Evolutionary conservation across 1,140 invertebrate genomes (phyloP).

Genomic region (Drosophila mauritiana): DNA sequence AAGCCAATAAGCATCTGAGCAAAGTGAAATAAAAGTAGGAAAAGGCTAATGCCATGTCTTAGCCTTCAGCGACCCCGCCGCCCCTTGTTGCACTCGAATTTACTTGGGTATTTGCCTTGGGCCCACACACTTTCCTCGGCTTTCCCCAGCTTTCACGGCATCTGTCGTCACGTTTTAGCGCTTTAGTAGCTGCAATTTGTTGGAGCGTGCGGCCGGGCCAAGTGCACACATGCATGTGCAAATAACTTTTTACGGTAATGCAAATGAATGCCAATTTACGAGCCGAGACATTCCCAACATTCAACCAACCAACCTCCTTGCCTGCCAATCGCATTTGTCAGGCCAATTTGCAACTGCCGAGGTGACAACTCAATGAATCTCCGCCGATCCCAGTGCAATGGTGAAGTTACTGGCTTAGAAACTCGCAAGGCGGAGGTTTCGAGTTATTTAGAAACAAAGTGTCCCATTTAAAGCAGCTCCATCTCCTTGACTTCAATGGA

Average conservation of each 20-base stretch:
- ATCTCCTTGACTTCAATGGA: background rate
- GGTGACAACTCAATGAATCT: conserved; percentile 68
- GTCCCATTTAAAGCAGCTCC: background rate
- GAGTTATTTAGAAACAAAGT: background rate
- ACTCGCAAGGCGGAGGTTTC: background rate
- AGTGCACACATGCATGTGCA: conserved; percentile 77
- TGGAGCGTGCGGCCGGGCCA: conserved; percentile 61
- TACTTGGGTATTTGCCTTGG: conserved; percentile 52
- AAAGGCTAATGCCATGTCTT: conserved; percentile 42
- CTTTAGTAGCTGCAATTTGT: conserved; percentile 78
- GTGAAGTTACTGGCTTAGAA: background rate
- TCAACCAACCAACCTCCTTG: conserved; percentile 2
- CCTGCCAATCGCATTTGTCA: conserved; percentile 58
- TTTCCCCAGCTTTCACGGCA: conserved; percentile 14
- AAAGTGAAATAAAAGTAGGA: conserved; percentile 55
- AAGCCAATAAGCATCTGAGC: conserved; percentile 78
- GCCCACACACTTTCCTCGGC: conserved; percentile 15
- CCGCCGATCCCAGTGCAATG: conserved; percentile 19
- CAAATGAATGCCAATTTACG: conserved; percentile 82
- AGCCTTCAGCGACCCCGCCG: conserved; percentile 26
- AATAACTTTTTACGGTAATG: conserved; percentile 81
- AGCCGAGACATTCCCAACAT: conserved; percentile 35
- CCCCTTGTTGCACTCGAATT: conserved; percentile 60
- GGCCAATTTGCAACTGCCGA: conserved; percentile 66
- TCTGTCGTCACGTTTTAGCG: conserved; percentile 79